Evolutionary conservation across 2,888 invertebrate genomes (phyloP).

Genomic region (Temnothorax rugatulus): DNA sequence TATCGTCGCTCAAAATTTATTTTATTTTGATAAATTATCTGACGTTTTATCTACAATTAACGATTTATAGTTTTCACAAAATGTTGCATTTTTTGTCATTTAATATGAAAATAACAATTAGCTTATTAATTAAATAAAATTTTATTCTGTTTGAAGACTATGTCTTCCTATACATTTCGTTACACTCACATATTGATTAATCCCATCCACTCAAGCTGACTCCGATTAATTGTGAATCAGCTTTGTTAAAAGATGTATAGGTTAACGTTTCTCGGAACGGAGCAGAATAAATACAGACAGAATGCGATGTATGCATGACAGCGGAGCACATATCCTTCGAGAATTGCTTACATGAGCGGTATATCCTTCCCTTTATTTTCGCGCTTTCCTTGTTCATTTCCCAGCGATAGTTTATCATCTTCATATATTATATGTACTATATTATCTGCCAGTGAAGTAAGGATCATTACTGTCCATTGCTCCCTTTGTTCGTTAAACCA

Average conservation of each 20-base stretch:
- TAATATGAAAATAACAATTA: not conserved
- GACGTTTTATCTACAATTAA: not conserved
- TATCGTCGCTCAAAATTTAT: not conserved
- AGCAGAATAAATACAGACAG: slow-evolving; percentile 8
- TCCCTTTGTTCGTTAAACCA: not conserved
- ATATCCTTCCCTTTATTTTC: slow-evolving; percentile 12
- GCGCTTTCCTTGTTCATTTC: not conserved
- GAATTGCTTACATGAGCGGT: slow-evolving; percentile 26
- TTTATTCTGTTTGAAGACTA: not conserved
- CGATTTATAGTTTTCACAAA: not conserved
- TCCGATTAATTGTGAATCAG: not conserved
- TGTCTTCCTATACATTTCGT: not conserved
- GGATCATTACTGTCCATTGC: slow-evolving; percentile 13
- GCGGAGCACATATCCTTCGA: slow-evolving; percentile 9
- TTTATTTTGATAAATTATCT: slow-evolving; percentile 5
- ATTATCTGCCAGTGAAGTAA: not conserved
- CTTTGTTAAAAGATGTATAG: slow-evolving; percentile 24
- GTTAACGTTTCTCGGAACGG: not conserved
- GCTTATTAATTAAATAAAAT: not conserved
- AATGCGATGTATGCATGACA: slow-evolving; percentile 13
- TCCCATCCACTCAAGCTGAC: not conserved
- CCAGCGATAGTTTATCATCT: slow-evolving; percentile 12
- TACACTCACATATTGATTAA: not conserved
- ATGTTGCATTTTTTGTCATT: not conserved
- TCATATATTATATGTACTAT: not conserved